Evolutionary conservation across 2,797 vertebrate species (phyloP).

Genomic region (Enteromius mattozi): DNA sequence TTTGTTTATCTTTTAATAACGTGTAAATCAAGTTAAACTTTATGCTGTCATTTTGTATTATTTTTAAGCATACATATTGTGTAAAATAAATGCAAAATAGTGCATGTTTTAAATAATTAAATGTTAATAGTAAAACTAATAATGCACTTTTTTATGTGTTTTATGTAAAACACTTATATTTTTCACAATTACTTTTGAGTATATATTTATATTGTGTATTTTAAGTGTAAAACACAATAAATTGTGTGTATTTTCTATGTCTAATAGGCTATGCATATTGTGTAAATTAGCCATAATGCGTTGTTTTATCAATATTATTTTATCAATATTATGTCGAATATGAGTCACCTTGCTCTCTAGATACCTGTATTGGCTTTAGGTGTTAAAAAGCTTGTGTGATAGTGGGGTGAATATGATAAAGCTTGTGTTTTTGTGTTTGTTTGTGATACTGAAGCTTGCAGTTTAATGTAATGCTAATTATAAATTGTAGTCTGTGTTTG

Average conservation of each 20-base stretch:
- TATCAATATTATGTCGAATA: neutral
- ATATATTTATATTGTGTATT: neutral
- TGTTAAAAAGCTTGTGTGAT: neutral
- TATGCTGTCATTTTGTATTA: neutral
- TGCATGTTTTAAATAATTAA: neutral
- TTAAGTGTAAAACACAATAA: neutral
- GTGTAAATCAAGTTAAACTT: neutral
- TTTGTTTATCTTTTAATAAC: neutral
- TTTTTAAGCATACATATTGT: neutral
- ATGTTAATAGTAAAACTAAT: neutral
- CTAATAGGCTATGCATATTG: no score
- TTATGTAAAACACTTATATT: neutral
- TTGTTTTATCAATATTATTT: neutral
- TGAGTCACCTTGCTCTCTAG: neutral
- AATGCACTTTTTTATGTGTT: neutral
- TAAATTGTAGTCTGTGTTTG: constrained; percentile 2
- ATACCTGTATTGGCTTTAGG: neutral
- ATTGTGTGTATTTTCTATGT: neutral
- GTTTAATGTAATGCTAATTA: neutral
- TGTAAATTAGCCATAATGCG: neutral
- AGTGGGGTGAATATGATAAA: neutral
- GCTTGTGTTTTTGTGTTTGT: constrained; percentile 1
- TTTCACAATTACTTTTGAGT: neutral
- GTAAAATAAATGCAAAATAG: neutral
- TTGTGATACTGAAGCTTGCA: constrained; percentile 43